These are phyloP conservation scores for Cynodonichthys magdalenae DNA, from an alignment of 2,797 vertebrate species.

Conservation along the genomic window DNA sequence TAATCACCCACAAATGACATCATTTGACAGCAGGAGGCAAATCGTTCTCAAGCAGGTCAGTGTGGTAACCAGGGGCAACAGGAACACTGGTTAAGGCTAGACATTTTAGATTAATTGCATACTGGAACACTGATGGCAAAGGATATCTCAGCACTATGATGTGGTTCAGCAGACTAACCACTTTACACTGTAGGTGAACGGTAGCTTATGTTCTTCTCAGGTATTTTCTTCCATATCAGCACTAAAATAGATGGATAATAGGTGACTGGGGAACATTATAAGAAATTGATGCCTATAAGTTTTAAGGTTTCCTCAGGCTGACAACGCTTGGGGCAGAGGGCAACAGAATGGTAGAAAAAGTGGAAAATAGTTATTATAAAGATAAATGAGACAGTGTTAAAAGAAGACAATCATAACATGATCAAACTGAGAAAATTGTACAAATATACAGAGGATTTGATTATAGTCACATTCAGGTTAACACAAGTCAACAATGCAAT, in stretches of 20 bases:
- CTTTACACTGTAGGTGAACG: conserved; percentile 46
- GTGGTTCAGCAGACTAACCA: conserved; percentile 29
- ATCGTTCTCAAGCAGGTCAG: conserved; percentile 54
- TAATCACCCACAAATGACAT: conserved; percentile 55
- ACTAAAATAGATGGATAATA: conserved; percentile 16
- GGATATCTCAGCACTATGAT: conserved; percentile 30
- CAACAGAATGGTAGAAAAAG: conserved; percentile 28
- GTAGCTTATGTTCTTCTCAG: conserved; percentile 25
- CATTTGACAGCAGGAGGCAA: conserved; percentile 42
- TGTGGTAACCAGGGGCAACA: conserved; percentile 51
- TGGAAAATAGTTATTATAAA: conserved; percentile 27
- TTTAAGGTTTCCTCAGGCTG: conserved; percentile 31
- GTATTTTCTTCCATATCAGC: conserved; percentile 51
- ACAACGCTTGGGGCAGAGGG: conserved; percentile 43
- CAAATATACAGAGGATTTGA: background rate
- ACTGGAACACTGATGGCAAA: conserved; percentile 38
- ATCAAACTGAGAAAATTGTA: background rate
- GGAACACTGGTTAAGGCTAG: conserved; percentile 53
- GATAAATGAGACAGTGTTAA: conserved; percentile 18
- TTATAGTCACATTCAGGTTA: background rate
- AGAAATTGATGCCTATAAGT: conserved; percentile 52
- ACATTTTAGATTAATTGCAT: conserved; percentile 64
- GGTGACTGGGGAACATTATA: conserved; percentile 50
- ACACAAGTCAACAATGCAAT: too few relatives aligned
- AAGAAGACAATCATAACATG: background rate